Conservation (phyloP, 2,113 vertebrate species). For the Indicator indicator region DNA sequence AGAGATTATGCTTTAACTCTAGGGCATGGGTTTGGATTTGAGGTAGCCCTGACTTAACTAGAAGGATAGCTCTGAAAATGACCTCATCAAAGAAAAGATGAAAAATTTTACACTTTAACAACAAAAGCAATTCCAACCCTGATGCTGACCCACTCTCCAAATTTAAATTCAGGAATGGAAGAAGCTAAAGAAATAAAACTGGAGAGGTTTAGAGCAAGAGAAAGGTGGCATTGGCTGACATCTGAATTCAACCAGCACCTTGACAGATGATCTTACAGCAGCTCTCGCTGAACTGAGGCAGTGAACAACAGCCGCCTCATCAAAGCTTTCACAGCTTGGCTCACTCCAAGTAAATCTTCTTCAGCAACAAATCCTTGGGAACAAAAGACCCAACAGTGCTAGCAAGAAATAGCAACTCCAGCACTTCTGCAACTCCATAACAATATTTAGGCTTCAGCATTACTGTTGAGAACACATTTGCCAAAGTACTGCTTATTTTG, state of each 20-base stretch:
- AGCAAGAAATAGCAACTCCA: background rate
- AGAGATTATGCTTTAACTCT: background rate
- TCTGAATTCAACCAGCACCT: background rate
- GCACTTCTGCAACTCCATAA: background rate
- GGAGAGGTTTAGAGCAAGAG: background rate
- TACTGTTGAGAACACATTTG: background rate
- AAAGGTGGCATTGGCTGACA: background rate
- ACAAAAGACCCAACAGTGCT: background rate
- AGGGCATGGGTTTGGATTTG: background rate
- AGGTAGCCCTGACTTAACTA: background rate
- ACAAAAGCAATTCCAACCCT: background rate
- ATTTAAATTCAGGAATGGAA: background rate
- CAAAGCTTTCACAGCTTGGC: background rate
- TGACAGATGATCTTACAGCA: background rate
- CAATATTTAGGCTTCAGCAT: background rate
- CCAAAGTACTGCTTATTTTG: background rate
- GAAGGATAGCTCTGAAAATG: background rate
- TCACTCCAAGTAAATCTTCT: background rate
- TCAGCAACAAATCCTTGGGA: background rate
- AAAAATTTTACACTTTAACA: background rate
- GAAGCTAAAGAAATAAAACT: background rate
- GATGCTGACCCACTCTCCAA: accelerated
- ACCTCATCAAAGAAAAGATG: background rate
- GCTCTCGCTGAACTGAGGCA: background rate
- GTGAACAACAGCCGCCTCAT: background rate